Base-by-base conservation (phyloP, 1,140 invertebrate genomes). In the Bactericera cockerelli region DNA sequence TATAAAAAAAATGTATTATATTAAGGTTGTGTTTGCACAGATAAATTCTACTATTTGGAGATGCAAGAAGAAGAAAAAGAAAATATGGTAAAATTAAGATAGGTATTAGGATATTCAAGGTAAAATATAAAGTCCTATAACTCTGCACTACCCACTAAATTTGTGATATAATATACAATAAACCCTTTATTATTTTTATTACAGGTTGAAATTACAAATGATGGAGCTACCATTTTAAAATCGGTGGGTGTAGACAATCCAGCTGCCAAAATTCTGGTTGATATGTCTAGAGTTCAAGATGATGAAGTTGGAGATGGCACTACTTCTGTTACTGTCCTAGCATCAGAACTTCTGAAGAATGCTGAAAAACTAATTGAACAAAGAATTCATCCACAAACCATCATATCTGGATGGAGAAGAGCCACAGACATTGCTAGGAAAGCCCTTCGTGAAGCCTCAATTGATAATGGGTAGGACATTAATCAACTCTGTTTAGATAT, bases 301-400 rank as follows among this genome's bases (percentile, higher is more conserved):
- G 93, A 96, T 74, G 97, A 99, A 82, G 96, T 99, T 66, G 97
- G 97, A 56, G 97, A 99, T 82, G 97, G 96, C 26, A 99, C 97
- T 38, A 99, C 97, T 31, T 98, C 94, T 19, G 97, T 99, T 0
- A 94, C 94, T 58, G 95, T 99, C 21, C 74, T 99, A 82, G 95
- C 96, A 67, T 83, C 93, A 63, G 96, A 99, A 76, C 73, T 99
- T 16, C 73, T 99, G 1, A 83, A 87, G 69, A 93, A 98, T 76
- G 95, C 96, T 2, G 97, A 99, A 72, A 87, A 88, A 67, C 72
- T 99, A 13, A 82, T 99, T 42, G 82, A 87, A 49, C 85, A 93
- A 73, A 95, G 95, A 73, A 83, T 99, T 61, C 97, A 99, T 74
- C 97, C 97, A 33, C 97, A 99, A 78, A 98, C 89, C 1, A 97